Base-by-base conservation (phyloP, 2,113 vertebrate genomes). In the Dromiciops gliroides region DNA sequence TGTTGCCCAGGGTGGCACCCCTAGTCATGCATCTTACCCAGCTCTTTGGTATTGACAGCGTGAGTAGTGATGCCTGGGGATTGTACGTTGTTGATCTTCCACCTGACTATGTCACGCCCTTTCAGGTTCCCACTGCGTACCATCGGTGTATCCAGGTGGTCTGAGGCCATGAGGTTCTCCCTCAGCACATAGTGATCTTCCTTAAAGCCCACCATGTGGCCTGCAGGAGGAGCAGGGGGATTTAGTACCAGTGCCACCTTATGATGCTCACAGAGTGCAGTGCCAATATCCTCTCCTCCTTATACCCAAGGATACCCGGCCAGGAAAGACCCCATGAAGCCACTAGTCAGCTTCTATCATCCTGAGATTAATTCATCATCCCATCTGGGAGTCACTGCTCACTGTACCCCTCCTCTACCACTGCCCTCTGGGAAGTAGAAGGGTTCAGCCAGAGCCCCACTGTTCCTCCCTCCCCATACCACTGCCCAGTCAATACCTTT, bases 51-150 rank as follows among this genome's bases (percentile, higher is more conserved):
- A 98, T 97, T 99, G 23, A 98, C 97, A 0, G 98, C 48, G 0
- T 99, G 97, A 48, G 98, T 97, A 9, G 99, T 94, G 51, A 96
- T 97, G 24, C 98, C 94, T 5, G 97, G 97, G 10, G 98, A 98
- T 98, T 99, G 99, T 1, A 99, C 99, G 0, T 99, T 99, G 97
- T 99, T 99, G 96, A 99, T 99, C 98, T 99, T 99, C 99, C 99
- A 99, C 97, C 99, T 99, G 9, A 99, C 99, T 0, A 98, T 98
- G 91, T 99, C 99, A 0, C 99, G 99, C 0, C 99, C 99, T 97
- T 99, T 99, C 51, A 98, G 99, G 44, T 99, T 99, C 8, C 99
- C 99, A 0, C 98, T 99, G 96, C 99, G 98, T 89, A 99, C 98
- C 98, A 99, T 98, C 0, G 99, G 99, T 0, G 99, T 99, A 98